These are phyloP conservation scores for Eristalis intricaria DNA, from an alignment of 2,888 invertebrate genomes.

Conservation along the genomic window DNA sequence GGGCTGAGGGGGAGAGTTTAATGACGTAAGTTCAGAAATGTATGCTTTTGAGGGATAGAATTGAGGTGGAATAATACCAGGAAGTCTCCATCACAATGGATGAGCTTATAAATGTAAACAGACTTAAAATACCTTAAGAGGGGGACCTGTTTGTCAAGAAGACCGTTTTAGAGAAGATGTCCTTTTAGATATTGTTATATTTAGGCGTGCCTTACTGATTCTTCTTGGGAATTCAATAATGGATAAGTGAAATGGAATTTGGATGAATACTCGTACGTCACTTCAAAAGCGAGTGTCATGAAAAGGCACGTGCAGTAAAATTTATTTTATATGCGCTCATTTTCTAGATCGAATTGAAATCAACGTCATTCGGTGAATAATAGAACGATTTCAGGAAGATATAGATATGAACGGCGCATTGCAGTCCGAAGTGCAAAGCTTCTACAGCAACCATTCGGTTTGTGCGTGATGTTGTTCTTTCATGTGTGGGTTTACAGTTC, in stretches of 20 bases:
- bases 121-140: background rate
- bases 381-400: too few relatives aligned
- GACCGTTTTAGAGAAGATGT: background rate
- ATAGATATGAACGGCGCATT: too few relatives aligned
- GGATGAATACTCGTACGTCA: background rate
- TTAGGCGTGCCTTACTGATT: too few relatives aligned
- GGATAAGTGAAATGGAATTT: background rate
- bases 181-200: too few relatives aligned
- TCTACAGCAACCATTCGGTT: too few relatives aligned
- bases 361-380: too few relatives aligned
- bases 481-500: too few relatives aligned
- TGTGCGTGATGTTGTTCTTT: too few relatives aligned
- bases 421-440: too few relatives aligned
- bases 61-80: too few relatives aligned
- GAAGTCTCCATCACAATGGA: background rate
- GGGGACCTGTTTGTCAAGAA: background rate
- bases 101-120: background rate
- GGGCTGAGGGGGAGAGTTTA: background rate
- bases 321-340: background rate
- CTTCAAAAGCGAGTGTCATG: background rate
- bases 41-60: background rate
- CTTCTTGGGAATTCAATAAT: background rate
- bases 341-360: too few relatives aligned
- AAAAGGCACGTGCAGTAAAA: background rate
- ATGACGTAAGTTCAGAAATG: background rate